Conservation (phyloP, 1,140 invertebrate genomes). For the Dendroctonus valens region DNA sequence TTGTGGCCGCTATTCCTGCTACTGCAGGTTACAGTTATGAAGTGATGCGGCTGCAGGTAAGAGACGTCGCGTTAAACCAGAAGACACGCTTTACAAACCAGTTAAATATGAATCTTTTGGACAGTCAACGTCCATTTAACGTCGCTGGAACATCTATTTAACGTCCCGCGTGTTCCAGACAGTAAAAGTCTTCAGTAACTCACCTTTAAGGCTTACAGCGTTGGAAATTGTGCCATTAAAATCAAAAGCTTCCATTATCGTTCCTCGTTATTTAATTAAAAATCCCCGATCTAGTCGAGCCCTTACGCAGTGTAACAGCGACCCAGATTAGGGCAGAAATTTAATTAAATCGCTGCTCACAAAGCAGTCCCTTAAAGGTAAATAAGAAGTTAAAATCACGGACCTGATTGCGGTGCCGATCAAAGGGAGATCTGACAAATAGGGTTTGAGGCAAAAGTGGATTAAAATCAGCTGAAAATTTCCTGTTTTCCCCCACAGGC, state of each 20-base stretch:
- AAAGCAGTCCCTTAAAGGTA: conserved; percentile 3
- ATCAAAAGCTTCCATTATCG: too few relatives aligned
- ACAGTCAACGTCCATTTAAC: too few relatives aligned
- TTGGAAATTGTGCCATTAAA: too few relatives aligned
- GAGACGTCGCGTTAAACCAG: conserved; percentile 8
- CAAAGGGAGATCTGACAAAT: conserved; percentile 8
- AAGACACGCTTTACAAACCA: too few relatives aligned
- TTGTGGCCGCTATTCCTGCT: conserved; percentile 75
- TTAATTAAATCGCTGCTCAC: conserved; percentile 7
- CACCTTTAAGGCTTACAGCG: too few relatives aligned
- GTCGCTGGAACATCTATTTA: too few relatives aligned
- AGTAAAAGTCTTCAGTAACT: too few relatives aligned
- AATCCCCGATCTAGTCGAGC: background rate
- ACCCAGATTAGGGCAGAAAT: conserved; percentile 6
- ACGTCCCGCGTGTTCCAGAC: background rate
- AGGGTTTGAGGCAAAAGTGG: background rate
- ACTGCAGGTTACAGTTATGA: conserved; percentile 77
- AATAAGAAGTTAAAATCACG: conserved; percentile 5
- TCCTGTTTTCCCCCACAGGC: conserved; percentile 55
- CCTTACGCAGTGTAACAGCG: background rate
- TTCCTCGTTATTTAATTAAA: too few relatives aligned
- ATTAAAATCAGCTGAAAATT: background rate
- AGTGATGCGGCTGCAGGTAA: conserved; percentile 67
- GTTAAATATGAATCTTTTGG: too few relatives aligned
- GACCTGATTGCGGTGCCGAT: conserved; percentile 1